Percentiles rank a stretch among this genome's conserved stretches.
phyloP scores from a whole-genome alignment of 2,113 vertebrate species.

The Rhodinocichla rosea region DNA sequence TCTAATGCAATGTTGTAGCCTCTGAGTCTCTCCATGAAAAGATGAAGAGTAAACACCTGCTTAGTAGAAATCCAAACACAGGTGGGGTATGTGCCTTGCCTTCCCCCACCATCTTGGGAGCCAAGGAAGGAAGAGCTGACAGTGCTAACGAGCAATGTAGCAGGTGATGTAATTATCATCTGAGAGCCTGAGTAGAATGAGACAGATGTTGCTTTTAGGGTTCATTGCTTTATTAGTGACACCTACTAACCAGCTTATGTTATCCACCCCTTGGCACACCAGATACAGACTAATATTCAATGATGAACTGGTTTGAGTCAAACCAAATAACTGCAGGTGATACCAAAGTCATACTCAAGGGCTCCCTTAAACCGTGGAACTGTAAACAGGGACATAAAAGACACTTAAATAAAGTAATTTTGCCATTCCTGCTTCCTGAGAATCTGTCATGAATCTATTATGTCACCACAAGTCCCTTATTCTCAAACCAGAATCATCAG shows the following conservation, averaged over 20 bases:
- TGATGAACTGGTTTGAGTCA: neutral
- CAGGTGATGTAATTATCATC: neutral
- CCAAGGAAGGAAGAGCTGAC: neutral
- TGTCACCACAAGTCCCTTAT: neutral
- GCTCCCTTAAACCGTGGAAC: neutral
- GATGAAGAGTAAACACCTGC: neutral
- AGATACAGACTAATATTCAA: neutral
- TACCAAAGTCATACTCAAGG: neutral
- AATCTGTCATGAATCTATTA: neutral
- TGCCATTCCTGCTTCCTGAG: neutral
- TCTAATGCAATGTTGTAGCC: neutral
- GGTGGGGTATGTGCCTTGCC: neutral
- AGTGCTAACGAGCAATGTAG: neutral
- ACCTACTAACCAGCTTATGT: neutral
- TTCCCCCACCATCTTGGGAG: neutral
- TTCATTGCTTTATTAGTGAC: neutral
- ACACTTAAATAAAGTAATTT: neutral
- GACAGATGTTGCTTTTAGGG: conserved; percentile 5
- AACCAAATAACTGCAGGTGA: neutral
- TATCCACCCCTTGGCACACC: neutral
- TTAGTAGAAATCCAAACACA: neutral
- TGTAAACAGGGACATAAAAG: neutral
- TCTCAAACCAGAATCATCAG: neutral
- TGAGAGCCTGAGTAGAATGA: neutral
- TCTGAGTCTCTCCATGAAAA: neutral